Evolutionary conservation across 2,888 invertebrate genomes (phyloP), one percentile per base, ranked within the genome.

Genomic region (Amorpha juglandis): DNA sequence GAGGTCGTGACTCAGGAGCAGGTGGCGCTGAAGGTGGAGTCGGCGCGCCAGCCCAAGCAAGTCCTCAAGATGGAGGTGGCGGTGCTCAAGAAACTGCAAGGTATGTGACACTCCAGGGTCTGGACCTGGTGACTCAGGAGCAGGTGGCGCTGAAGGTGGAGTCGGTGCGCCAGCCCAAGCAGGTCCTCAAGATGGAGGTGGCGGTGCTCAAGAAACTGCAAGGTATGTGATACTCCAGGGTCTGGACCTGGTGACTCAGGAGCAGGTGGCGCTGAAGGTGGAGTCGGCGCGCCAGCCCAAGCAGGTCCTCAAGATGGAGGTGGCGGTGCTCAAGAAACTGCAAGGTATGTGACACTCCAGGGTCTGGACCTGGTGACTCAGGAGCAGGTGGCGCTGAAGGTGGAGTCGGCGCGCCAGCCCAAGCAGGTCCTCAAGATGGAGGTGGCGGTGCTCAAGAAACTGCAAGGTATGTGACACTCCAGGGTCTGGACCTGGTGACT

Each of bases 31-130:
- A 35, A 3, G 35, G 35, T 35, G 3, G 35, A 3, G 3, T 35
- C 35, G 7, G 7, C 35, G 3, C 7, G 35, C 7, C 35, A 35
- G 6, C 35, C 35, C 14, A 99, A 99, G 84, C 99, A 99, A 90
- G 99, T 99, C 74, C 96, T 99, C 67, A 99, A 99, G 94, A 99
- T 99, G 99, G 99, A 99, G 92, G 99, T 99, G 38, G 99, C 99
- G 33, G 99, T 99, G 53, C 95, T 99, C 47, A 99, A 99, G 87
- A 35, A 35, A 35, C 3, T 35, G 6, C 7, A 3, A 35, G 35
- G 3, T 35, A 35, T 35, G 3, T 35, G 35, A 35, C 7, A 35
- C 6, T 7, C 35, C 35, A 35, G 35, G 38, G 38, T 38, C 38
- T 38, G 38, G 38, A 38, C 1, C 8, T 9, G 1, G 38, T 38